Evolutionary conservation across 2,888 invertebrate species (phyloP), one percentile per base, ranked within the genome.

Genomic region (Epistrophe eligans): DNA sequence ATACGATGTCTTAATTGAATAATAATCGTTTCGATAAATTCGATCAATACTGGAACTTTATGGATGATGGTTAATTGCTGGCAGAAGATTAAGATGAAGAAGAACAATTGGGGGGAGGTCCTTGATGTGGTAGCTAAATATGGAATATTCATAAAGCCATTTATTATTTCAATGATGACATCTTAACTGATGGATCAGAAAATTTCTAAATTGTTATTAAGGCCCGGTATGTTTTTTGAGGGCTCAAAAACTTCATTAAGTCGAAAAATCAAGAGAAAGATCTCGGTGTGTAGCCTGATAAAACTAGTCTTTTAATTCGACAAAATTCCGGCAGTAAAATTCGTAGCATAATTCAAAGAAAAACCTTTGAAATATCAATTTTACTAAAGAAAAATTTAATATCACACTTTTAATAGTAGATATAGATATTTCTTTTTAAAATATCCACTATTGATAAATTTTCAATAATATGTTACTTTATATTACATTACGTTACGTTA

Each of bases 11-110:
- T 73, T 88, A 88, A 88, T 88, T 88, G 88, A 88, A 88, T 88
- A 84, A 88, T 88, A 88, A 88, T 88, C 88, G 88, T 74, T 88
- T 50, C 79, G 79, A 84, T 83, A 84, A 79, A 76, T 87, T 67
- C 79, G 74, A 87, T 83, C 76, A 58, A 66, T 70, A 73, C 7
- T 4, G 28, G 28, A 28, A 32, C 32, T n/a, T n/a, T 5, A 32
- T 10, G 77, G 45, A 74, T 72, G 77, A 57, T 64, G 77, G 72
- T 87, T 81, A 77, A 85, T 85, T 85, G 84, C 60, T 84, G 52
- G 28, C 58, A 64, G 64, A 66, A 76, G 73, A 71, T 60, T 62
- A 62, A 62, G 66, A 62, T 67, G 67, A 55, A 38, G 67, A 28
- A 24, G 19, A 52, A 71, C 13, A 13, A 58, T 57, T 73, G 15